These are phyloP conservation scores for Darevskia nairensis DNA, from an alignment of 2,797 vertebrate species.

Conservation along the genomic window DNA sequence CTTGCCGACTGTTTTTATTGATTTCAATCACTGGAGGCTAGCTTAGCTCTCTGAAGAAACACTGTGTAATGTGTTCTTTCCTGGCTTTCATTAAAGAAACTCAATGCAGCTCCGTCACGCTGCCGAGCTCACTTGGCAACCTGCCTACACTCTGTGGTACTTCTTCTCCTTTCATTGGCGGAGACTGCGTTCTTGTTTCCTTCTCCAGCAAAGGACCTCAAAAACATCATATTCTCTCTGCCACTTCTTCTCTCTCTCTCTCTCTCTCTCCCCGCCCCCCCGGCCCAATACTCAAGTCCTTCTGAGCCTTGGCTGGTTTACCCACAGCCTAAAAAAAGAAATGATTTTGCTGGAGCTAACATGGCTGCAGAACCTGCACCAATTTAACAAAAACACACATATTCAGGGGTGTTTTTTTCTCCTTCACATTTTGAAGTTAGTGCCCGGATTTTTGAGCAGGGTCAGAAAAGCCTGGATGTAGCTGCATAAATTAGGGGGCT, in stretches of 20 bases:
- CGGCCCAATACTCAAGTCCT: constrained; percentile 21
- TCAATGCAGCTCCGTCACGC: constrained; percentile 86
- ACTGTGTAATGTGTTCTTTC: constrained; percentile 86
- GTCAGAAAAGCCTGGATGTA: neutral
- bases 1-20: constrained; percentile 82
- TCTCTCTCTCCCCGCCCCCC: neutral
- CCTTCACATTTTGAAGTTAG: neutral
- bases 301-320: constrained; percentile 11
- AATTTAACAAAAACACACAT: neutral
- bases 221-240: constrained; percentile 53
- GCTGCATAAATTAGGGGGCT: constrained; percentile 37
- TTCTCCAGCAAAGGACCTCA: constrained; percentile 58
- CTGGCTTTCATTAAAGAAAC: constrained; percentile 89
- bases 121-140: constrained; percentile 82
- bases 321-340: constrained; percentile 25
- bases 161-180: constrained; percentile 71
- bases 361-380: neutral
- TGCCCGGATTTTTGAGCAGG: neutral
- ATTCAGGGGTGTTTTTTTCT: neutral
- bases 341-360: constrained; percentile 27
- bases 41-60: constrained; percentile 77
- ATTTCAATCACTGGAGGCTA: constrained; percentile 80
- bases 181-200: constrained; percentile 60
- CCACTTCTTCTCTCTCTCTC: constrained; percentile 39
- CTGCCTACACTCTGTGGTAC: constrained; percentile 86